phyloP scores from a whole-genome alignment of 2,888 invertebrate genomes.

The Ichneumon xanthorius region DNA sequence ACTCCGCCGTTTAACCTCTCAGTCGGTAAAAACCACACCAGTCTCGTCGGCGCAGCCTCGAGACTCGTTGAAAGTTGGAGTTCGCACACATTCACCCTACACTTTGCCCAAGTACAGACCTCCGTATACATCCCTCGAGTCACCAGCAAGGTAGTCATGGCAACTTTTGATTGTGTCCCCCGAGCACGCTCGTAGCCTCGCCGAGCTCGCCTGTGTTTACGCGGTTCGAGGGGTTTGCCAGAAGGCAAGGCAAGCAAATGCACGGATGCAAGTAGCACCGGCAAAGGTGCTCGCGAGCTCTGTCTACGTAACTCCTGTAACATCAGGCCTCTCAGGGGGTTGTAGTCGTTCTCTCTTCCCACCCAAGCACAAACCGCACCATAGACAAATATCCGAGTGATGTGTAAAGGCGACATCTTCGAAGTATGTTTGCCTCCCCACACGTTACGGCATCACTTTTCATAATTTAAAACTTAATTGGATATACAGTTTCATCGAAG shows the following conservation, averaged over 20 bases:
- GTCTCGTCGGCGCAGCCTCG: conserved; percentile 24
- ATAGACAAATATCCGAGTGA: conserved; percentile 10
- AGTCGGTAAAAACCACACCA: conserved; percentile 52
- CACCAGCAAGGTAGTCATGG: conserved; percentile 77
- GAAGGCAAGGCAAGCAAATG: conserved; percentile 65
- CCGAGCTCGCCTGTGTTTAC: conserved; percentile 68
- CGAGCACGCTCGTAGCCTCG: conserved; percentile 60
- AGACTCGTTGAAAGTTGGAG: background rate
- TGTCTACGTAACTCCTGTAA: conserved; percentile 3
- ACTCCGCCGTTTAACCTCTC: conserved; percentile 13
- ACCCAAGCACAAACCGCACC: background rate
- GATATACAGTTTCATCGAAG: background rate
- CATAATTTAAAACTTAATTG: background rate
- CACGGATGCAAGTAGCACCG: conserved; percentile 66
- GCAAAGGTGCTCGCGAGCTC: conserved; percentile 44
- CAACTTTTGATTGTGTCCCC: conserved; percentile 81
- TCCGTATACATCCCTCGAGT: conserved; percentile 14
- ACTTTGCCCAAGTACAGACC: conserved; percentile 27
- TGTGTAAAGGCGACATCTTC: background rate
- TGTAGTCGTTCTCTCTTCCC: conserved; percentile 18
- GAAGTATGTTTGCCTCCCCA: conserved; percentile 1
- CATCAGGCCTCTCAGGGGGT: background rate
- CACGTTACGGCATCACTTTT: background rate
- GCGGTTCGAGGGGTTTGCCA: conserved; percentile 65
- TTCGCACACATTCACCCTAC: conserved; percentile 4